A percentile compares a stretch with the other conserved stretches of the same genome.
phyloP scores from a whole-genome alignment of 1,140 invertebrate species.

The Drosophila saltans region DNA sequence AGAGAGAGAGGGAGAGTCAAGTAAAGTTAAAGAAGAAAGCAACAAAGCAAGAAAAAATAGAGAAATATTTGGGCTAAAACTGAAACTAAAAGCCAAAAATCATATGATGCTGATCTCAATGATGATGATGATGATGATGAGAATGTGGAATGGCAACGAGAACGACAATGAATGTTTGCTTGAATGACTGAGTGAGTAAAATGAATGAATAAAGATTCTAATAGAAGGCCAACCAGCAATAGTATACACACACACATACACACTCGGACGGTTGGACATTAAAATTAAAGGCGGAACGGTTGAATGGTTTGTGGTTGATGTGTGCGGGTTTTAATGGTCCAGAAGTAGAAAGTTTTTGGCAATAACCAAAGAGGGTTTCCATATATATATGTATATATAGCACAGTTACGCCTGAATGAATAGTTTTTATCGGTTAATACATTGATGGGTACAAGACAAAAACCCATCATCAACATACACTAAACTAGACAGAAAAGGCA shows the following conservation, averaged over 20 bases:
- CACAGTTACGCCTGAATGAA: slow-evolving; percentile 5
- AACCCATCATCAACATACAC: too few species aligned
- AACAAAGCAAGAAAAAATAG: neutral
- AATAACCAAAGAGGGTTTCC: slow-evolving; percentile 33
- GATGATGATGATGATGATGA: slow-evolving; percentile 52
- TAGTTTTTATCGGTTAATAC: slow-evolving; percentile 9
- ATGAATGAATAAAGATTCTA: slow-evolving; percentile 44
- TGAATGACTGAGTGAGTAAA: slow-evolving; percentile 44
- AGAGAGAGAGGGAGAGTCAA: slow-evolving; percentile 29
- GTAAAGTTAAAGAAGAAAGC: neutral
- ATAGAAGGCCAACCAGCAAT: slow-evolving; percentile 7
- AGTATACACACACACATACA: neutral
- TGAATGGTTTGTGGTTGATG: slow-evolving; percentile 54
- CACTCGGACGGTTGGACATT: slow-evolving; percentile 22
- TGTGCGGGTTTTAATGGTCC: slow-evolving; percentile 70
- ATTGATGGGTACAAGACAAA: neutral
- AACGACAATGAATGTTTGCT: slow-evolving; percentile 40
- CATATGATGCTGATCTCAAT: slow-evolving; percentile 69
- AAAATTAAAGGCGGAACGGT: slow-evolving; percentile 66
- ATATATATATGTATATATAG: neutral
- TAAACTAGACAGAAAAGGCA: too few species aligned
- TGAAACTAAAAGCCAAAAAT: slow-evolving; percentile 44
- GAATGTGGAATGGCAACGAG: neutral
- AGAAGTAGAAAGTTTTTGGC: slow-evolving; percentile 53
- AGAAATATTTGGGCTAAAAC: slow-evolving; percentile 9